Evolutionary conservation across 1,140 invertebrate species (phyloP).

Genomic region (Drosophila pseudoobscura): DNA sequence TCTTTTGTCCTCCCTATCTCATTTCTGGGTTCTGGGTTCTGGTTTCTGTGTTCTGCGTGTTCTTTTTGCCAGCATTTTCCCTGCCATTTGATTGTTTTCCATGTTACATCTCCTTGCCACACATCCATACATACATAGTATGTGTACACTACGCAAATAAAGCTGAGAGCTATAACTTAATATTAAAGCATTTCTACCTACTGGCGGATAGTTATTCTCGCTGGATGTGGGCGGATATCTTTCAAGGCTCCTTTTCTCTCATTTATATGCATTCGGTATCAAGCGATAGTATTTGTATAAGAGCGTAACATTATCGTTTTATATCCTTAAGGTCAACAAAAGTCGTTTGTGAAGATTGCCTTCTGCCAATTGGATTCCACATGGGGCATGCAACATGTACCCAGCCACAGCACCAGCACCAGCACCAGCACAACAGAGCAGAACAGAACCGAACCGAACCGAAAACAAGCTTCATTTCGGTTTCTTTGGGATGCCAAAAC

Average conservation of each 20-base stretch:
- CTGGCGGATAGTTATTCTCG: background rate
- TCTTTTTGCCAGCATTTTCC: constrained; percentile 45
- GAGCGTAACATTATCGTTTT: constrained; percentile 52
- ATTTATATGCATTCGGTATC: constrained; percentile 71
- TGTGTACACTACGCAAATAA: background rate
- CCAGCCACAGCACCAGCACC: constrained; percentile 20
- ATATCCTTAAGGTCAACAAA: constrained; percentile 63
- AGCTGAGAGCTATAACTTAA: background rate
- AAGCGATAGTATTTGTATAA: constrained; percentile 47
- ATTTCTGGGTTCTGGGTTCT: constrained; percentile 14
- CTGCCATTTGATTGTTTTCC: constrained; percentile 73
- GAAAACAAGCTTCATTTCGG: constrained; percentile 68
- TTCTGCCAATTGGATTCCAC: constrained; percentile 44
- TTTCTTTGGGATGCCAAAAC: constrained; percentile 67
- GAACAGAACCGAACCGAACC: constrained; percentile 20
- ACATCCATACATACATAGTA: background rate
- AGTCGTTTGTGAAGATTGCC: constrained; percentile 55
- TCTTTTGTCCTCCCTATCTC: constrained; percentile 62
- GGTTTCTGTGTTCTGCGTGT: constrained; percentile 41
- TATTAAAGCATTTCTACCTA: background rate
- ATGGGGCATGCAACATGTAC: constrained; percentile 71
- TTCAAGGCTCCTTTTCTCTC: constrained; percentile 42
- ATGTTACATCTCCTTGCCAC: constrained; percentile 30
- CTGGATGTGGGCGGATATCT: constrained; percentile 30
- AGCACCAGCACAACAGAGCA: constrained; percentile 8